Evolutionary conservation across 2,888 invertebrate species (phyloP).

Genomic region (Andrena praecox): DNA sequence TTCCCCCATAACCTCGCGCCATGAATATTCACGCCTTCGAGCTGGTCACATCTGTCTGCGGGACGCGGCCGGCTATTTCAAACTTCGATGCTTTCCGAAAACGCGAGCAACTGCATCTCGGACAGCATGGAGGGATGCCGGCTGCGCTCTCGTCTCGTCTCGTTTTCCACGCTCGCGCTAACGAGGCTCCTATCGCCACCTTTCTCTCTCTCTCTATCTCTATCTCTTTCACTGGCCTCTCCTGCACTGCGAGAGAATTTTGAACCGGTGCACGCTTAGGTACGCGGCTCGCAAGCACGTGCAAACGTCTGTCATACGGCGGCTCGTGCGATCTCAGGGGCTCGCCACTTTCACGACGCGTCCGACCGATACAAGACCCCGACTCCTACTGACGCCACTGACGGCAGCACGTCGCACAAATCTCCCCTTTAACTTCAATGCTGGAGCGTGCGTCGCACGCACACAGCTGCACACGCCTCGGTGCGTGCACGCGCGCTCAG

Average conservation of each 20-base stretch:
- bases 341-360: constrained; percentile 51
- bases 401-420: constrained; percentile 64
- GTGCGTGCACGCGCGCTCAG: constrained; percentile 8
- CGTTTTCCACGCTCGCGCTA: neutral
- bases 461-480: constrained; percentile 6
- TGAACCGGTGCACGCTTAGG: neutral
- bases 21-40: constrained; percentile 45
- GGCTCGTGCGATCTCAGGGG: constrained; percentile 47
- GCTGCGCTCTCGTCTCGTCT: constrained; percentile 1
- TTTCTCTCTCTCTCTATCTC: neutral
- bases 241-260: neutral
- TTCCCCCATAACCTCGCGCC: constrained; percentile 66
- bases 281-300: constrained; percentile 55
- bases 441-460: constrained; percentile 25
- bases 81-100: constrained; percentile 19
- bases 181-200: neutral
- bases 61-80: constrained; percentile 6
- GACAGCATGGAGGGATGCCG: constrained; percentile 6
- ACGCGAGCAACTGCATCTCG: constrained; percentile 31
- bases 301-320: constrained; percentile 56
- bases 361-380: constrained; percentile 66
- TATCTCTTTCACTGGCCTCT: constrained; percentile 6
- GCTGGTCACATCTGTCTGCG: constrained; percentile 30
- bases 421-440: constrained; percentile 50
- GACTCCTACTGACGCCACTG: constrained; percentile 77